These are phyloP conservation scores for Erebia aethiops DNA, from an alignment of 2,888 invertebrate species.

Conservation along the genomic window DNA sequence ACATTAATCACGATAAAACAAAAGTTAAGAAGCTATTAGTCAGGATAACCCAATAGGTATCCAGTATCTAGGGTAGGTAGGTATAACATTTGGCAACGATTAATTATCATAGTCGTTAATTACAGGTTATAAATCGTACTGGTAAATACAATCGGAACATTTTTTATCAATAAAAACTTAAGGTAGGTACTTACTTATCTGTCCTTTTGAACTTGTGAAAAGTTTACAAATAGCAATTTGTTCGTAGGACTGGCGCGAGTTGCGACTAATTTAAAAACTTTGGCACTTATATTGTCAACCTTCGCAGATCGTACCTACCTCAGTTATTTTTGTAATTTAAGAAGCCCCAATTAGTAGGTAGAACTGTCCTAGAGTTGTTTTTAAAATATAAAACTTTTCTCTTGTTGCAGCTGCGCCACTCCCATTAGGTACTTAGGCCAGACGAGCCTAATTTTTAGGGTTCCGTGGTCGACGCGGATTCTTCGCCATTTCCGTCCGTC, in stretches of 20 bases:
- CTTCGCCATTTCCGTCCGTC: too few species aligned
- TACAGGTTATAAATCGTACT: background rate
- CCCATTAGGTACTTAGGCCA: too few species aligned
- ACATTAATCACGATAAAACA: too few species aligned
- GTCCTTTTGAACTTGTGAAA: conserved; percentile 1
- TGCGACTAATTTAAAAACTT: conserved; percentile 26
- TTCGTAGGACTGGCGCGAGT: conserved; percentile 14
- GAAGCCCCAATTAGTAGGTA: background rate
- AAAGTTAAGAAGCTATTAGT: too few species aligned
- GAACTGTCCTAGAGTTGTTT: too few species aligned
- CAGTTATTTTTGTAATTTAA: conserved; percentile 14
- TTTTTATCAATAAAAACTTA: background rate
- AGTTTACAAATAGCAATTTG: background rate
- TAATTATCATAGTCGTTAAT: background rate
- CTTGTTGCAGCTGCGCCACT: background rate
- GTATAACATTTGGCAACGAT: too few species aligned
- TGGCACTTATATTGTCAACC: conserved; percentile 29
- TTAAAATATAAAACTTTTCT: background rate
- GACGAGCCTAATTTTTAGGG: too few species aligned
- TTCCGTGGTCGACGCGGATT: too few species aligned
- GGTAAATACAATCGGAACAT: background rate
- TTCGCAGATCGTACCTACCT: conserved; percentile 24
- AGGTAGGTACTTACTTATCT: background rate
- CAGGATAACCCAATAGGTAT: too few species aligned
- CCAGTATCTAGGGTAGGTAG: too few species aligned